These are phyloP conservation scores for Malacosoma neustria DNA, from an alignment of 2,888 invertebrate species.

Conservation along the genomic window DNA sequence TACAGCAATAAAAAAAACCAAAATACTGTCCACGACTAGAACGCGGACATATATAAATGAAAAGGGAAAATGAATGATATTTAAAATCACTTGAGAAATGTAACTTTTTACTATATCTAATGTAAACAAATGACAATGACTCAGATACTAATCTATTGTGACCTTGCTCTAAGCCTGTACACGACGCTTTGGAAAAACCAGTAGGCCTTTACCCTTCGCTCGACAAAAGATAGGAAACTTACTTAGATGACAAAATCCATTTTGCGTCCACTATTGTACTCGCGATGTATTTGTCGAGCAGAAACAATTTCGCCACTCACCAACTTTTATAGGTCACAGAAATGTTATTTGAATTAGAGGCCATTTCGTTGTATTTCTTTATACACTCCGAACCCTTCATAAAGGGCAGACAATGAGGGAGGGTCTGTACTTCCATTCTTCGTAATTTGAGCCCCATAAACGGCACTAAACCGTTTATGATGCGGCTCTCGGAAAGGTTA, in stretches of 20 bases:
- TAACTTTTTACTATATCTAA: too few species aligned
- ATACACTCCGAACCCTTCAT: slow-evolving; percentile 53
- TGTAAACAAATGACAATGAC: slow-evolving; percentile 17
- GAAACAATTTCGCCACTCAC: slow-evolving; percentile 42
- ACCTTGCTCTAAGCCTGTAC: slow-evolving; percentile 25
- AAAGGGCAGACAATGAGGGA: slow-evolving; percentile 62
- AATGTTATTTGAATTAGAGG: slow-evolving; percentile 61
- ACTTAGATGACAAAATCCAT: slow-evolving; percentile 26
- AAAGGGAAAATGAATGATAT: too few species aligned
- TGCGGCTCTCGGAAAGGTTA: slow-evolving; percentile 62
- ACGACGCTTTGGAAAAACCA: slow-evolving; percentile 25
- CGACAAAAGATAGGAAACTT: slow-evolving; percentile 31
- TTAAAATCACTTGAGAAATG: too few species aligned
- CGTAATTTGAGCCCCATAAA: slow-evolving; percentile 64
- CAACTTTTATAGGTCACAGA: slow-evolving; percentile 56
- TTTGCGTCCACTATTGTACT: slow-evolving; percentile 11
- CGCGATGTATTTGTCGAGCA: slow-evolving; percentile 15
- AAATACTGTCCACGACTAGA: too few species aligned
- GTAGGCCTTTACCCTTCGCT: slow-evolving; percentile 27
- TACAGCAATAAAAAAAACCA: too few species aligned
- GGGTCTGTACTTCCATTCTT: slow-evolving; percentile 53
- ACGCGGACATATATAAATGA: too few species aligned
- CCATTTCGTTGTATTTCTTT: slow-evolving; percentile 58
- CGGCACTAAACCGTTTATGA: slow-evolving; percentile 66
- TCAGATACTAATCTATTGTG: slow-evolving; percentile 32